phyloP scores from a whole-genome alignment of 2,797 vertebrate species.

The Mus caroli region DNA sequence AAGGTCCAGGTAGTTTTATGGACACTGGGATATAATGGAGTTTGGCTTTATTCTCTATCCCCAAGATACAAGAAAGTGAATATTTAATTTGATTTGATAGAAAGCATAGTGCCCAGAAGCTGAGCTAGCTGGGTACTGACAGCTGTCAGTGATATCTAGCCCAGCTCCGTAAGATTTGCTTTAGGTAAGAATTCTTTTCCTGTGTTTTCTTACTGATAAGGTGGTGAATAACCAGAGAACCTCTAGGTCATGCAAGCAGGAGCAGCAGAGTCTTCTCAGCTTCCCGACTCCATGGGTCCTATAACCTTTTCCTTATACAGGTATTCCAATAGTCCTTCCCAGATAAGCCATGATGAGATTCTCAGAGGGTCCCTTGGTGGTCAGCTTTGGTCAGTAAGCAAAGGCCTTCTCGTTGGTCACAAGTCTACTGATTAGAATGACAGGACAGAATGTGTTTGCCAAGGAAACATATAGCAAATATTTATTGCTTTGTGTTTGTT shows the following conservation, averaged over 20 bases:
- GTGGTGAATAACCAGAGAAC: background rate
- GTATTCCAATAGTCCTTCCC: background rate
- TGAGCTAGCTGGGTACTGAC: slow-evolving; percentile 16
- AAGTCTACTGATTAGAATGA: background rate
- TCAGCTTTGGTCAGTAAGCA: background rate
- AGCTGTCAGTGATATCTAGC: background rate
- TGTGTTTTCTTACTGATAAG: slow-evolving; percentile 28
- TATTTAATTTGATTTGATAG: slow-evolving; percentile 38
- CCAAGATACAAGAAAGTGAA: background rate
- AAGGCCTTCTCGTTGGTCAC: background rate
- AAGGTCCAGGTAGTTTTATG: slow-evolving; percentile 11
- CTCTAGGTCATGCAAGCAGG: background rate
- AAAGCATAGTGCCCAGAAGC: background rate
- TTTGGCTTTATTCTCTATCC: slow-evolving; percentile 8
- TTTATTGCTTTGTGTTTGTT: background rate
- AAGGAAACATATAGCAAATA: background rate
- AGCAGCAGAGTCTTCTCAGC: background rate
- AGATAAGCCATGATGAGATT: background rate
- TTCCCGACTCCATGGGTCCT: background rate
- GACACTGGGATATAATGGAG: background rate
- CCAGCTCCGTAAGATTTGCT: background rate
- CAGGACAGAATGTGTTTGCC: background rate
- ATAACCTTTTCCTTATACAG: background rate
- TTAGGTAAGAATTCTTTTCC: slow-evolving; percentile 59
- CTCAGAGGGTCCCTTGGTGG: background rate